Evolutionary conservation across 2,888 invertebrate genomes (phyloP).

Genomic region (Elegia similella): DNA sequence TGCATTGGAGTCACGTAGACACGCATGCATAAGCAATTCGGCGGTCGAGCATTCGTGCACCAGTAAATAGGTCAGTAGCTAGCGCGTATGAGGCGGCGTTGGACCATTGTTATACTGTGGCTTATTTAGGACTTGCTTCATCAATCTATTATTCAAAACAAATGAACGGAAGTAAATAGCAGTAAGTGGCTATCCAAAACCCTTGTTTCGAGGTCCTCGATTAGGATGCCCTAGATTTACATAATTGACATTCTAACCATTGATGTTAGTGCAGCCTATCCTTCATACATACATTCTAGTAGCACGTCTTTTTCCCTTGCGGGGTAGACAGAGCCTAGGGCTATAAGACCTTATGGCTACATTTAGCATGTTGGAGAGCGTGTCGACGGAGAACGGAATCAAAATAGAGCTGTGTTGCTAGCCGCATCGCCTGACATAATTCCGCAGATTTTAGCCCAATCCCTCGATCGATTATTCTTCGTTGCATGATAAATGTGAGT

Average conservation of each 20-base stretch:
- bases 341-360: too few relatives aligned
- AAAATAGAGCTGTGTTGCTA: too few relatives aligned
- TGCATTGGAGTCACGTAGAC: constrained; percentile 62
- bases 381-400: too few relatives aligned
- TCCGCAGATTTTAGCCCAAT: too few relatives aligned
- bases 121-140: constrained; percentile 5
- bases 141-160: constrained; percentile 4
- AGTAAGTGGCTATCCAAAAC: constrained; percentile 1
- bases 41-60: constrained; percentile 60
- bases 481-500: neutral
- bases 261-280: neutral
- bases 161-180: constrained; percentile 10
- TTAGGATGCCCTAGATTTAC: constrained; percentile 1
- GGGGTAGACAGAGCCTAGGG: too few relatives aligned
- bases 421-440: too few relatives aligned
- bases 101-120: constrained; percentile 6
- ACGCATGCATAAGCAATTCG: constrained; percentile 74
- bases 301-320: too few relatives aligned
- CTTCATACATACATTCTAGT: too few relatives aligned
- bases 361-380: too few relatives aligned
- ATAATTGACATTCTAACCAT: neutral
- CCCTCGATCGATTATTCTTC: too few relatives aligned
- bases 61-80: constrained; percentile 71
- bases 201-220: neutral
- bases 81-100: constrained; percentile 7